Percentiles rank a stretch among this genome's conserved stretches.
Conservation (phyloP, 2,888 invertebrate genomes). For the Conomelus anceps region DNA sequence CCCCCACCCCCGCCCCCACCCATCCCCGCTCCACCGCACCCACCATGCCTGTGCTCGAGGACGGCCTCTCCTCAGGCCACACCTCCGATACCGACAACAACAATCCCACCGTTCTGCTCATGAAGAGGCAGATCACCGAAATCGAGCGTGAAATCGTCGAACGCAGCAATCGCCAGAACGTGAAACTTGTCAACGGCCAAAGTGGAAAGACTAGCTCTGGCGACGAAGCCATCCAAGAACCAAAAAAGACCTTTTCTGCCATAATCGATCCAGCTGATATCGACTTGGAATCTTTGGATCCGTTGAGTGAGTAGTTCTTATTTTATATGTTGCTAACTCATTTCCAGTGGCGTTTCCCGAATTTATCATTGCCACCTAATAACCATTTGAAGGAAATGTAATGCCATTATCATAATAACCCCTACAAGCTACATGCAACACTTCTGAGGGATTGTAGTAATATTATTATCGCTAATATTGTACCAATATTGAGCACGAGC, state of each 20-base stretch:
- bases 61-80: slow-evolving; percentile 89
- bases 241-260: slow-evolving; percentile 27
- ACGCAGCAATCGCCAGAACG: slow-evolving; percentile 44
- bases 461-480: too few relatives aligned
- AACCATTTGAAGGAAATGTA: too few relatives aligned
- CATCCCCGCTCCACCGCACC: slow-evolving; percentile 1
- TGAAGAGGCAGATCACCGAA: slow-evolving; percentile 62
- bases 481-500: too few relatives aligned
- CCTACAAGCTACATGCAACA: too few relatives aligned
- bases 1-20: slow-evolving; percentile 22
- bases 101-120: slow-evolving; percentile 59
- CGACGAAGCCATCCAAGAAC: slow-evolving; percentile 21
- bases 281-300: slow-evolving; percentile 69
- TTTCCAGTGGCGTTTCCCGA: too few relatives aligned
- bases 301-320: slow-evolving; percentile 49
- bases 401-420: too few relatives aligned
- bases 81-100: slow-evolving; percentile 89
- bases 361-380: too few relatives aligned
- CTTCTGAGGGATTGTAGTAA: too few relatives aligned
- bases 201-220: slow-evolving; percentile 17
- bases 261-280: slow-evolving; percentile 34
- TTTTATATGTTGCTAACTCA: neutral
- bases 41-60: slow-evolving; percentile 84
- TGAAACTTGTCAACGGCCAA: neutral
- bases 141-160: slow-evolving; percentile 62